These are phyloP conservation scores for Pachyrhynchus sulphureomaculatus DNA, from an alignment of 1,140 invertebrate species.

Conservation along the genomic window DNA sequence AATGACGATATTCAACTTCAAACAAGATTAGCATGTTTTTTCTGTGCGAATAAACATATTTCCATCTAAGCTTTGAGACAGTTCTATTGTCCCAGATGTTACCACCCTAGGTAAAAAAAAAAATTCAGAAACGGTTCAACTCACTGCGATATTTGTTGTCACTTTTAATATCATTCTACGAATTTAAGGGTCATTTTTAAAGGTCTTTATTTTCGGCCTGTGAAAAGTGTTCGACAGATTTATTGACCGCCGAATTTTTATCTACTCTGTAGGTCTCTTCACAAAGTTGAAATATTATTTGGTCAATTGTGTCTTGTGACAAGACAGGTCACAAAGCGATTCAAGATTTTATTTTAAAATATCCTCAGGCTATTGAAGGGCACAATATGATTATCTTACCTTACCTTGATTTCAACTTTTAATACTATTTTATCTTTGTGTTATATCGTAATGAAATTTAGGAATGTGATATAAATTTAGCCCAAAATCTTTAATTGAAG, in stretches of 20 bases:
- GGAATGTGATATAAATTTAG: too few species aligned
- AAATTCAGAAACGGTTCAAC: not conserved
- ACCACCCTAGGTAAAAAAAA: constrained; percentile 8
- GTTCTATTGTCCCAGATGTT: not conserved
- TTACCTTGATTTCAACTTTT: too few species aligned
- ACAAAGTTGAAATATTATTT: not conserved
- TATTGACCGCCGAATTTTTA: constrained; percentile 12
- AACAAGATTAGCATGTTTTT: too few species aligned
- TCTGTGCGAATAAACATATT: too few species aligned
- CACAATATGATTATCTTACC: too few species aligned
- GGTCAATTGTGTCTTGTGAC: not conserved
- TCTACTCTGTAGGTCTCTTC: constrained; percentile 3
- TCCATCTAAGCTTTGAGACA: not conserved
- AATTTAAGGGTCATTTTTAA: constrained; percentile 5
- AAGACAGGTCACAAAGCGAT: not conserved
- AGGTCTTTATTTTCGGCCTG: constrained; percentile 10
- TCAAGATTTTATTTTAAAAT: not conserved
- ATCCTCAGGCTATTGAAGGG: too few species aligned
- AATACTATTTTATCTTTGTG: too few species aligned
- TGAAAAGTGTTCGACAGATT: constrained; percentile 14
- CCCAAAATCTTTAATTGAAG: too few species aligned
- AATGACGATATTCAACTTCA: too few species aligned
- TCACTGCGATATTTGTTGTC: constrained; percentile 19
- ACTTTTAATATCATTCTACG: constrained; percentile 11
- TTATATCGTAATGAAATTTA: too few species aligned